phyloP scores from a whole-genome alignment of 2,113 vertebrate species.

The Leptocoma aspasia region DNA sequence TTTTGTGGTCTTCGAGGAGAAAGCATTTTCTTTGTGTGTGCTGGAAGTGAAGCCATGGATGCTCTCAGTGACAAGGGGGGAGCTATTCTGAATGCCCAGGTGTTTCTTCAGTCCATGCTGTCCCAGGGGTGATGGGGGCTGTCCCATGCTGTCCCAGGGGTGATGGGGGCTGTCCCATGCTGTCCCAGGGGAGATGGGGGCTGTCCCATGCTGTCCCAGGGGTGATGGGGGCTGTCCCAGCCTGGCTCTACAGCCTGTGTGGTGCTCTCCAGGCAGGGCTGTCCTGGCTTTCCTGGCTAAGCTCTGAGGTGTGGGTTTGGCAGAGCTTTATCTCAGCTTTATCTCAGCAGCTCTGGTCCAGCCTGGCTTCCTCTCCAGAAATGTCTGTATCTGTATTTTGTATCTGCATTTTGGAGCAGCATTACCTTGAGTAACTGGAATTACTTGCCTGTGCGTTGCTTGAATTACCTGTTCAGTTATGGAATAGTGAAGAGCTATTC shows the following conservation, averaged over 20 bases:
- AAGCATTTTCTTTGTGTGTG: neutral
- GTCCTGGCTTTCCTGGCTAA: neutral
- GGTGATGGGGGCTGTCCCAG: fast-evolving
- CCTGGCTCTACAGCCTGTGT: fast-evolving
- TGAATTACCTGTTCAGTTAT: neutral
- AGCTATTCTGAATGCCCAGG: neutral
- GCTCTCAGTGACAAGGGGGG: neutral
- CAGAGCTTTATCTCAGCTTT: neutral
- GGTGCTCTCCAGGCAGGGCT: fast-evolving
- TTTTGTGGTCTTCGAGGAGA: neutral
- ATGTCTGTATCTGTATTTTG: no score
- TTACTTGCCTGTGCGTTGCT: fast-evolving
- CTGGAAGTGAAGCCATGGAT: neutral
- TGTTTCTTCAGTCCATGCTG: neutral
- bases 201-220: no score
- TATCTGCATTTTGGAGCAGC: fast-evolving
- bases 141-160: fast-evolving
- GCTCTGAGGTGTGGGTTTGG: neutral
- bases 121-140: no score
- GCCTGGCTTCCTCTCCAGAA: neutral
- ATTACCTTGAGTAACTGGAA: neutral
- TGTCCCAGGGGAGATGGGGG: no score
- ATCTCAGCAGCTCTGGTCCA: neutral
- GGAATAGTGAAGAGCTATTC: no score
- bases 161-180: fast-evolving